These are phyloP conservation scores for Itoplectis maculator DNA, from an alignment of 2,888 invertebrate species.

Conservation along the genomic window DNA sequence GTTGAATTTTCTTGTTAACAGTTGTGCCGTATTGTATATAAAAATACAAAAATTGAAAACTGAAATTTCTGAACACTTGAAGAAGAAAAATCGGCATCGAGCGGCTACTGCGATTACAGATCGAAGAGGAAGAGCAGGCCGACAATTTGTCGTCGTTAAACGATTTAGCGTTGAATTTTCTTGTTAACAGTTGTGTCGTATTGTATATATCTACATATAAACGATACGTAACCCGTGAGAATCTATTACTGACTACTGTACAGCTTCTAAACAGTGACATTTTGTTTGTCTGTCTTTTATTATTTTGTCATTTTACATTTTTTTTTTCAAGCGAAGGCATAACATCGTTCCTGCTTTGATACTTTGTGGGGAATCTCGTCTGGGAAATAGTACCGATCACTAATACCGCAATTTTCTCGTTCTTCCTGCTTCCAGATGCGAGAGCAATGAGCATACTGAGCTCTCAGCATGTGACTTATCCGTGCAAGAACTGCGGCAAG, in stretches of 20 bases:
- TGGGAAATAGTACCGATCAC: slow-evolving; percentile 6
- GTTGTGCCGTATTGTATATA: no score
- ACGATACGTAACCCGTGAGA: slow-evolving; percentile 25
- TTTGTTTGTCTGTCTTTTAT: slow-evolving; percentile 7
- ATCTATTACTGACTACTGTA: slow-evolving; percentile 42
- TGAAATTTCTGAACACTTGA: no score
- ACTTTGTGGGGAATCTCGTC: slow-evolving; percentile 32
- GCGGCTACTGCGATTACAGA: no score
- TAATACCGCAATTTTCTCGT: slow-evolving; percentile 49
- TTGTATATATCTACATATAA: slow-evolving; percentile 59
- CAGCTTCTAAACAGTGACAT: slow-evolving; percentile 33
- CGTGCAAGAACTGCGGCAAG: slow-evolving; percentile 85
- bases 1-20: no score
- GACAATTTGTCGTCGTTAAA: background rate
- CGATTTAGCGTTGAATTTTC: background rate
- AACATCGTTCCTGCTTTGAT: slow-evolving; percentile 55
- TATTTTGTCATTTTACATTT: slow-evolving; percentile 5
- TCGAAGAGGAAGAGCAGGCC: no score
- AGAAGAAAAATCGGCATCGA: no score
- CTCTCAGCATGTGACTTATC: slow-evolving; percentile 77
- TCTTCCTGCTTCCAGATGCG: slow-evolving; percentile 76
- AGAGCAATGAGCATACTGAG: slow-evolving; percentile 70
- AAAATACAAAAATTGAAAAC: no score
- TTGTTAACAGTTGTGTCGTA: slow-evolving; percentile 35
- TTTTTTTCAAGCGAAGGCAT: slow-evolving; percentile 28